Conservation (phyloP, 1,140 invertebrate genomes). For the Macrobrachium nipponense region DNA sequence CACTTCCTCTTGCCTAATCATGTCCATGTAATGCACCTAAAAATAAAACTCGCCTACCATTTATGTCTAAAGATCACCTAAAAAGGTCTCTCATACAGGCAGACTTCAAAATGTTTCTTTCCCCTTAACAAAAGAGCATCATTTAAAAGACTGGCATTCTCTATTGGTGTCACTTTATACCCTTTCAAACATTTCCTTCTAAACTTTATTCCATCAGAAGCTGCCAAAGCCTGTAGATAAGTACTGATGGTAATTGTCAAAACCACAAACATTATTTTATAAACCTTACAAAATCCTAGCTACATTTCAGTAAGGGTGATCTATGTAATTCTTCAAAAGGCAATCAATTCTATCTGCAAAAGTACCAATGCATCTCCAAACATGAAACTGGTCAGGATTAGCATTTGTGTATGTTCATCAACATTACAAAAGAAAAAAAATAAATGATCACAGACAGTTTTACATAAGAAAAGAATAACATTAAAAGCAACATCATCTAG, state of each 20-base stretch:
- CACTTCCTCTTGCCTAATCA: too few relatives aligned
- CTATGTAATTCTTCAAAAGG: slow-evolving; percentile 39
- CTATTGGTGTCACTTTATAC: background rate
- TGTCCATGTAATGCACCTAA: too few relatives aligned
- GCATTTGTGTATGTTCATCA: slow-evolving; percentile 7
- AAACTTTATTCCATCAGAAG: too few relatives aligned
- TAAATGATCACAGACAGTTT: slow-evolving; percentile 50
- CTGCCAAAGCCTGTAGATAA: too few relatives aligned
- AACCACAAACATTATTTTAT: background rate
- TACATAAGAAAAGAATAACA: slow-evolving; percentile 34
- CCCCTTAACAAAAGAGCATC: too few relatives aligned
- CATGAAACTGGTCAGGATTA: slow-evolving; percentile 21
- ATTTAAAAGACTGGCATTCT: background rate
- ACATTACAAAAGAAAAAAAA: slow-evolving; percentile 22
- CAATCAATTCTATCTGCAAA: slow-evolving; percentile 43
- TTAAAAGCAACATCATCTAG: slow-evolving; percentile 40
- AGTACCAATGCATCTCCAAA: slow-evolving; percentile 30
- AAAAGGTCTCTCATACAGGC: too few relatives aligned
- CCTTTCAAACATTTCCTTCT: background rate
- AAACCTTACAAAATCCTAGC: slow-evolving; percentile 49
- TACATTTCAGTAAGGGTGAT: slow-evolving; percentile 37
- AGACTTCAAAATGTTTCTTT: too few relatives aligned
- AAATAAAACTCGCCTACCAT: too few relatives aligned
- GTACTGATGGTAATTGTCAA: too few relatives aligned
- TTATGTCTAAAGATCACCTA: too few relatives aligned